Conservation (phyloP, 2,113 vertebrate species). For the Eonycteris spelaea region DNA sequence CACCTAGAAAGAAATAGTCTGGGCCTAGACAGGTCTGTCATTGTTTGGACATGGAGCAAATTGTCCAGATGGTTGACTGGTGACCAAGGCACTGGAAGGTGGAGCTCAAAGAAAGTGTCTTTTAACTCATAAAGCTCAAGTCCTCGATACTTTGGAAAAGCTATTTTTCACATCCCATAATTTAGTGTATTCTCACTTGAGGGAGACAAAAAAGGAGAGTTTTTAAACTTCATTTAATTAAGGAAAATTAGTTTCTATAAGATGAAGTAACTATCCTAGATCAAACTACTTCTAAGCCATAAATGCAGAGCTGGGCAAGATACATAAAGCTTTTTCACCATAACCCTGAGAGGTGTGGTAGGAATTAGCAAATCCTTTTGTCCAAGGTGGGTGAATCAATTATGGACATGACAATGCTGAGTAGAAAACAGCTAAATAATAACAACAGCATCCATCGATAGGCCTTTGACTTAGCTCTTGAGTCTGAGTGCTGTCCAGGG, state of each 20-base stretch:
- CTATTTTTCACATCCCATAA: not conserved
- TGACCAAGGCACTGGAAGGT: not conserved
- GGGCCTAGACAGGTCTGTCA: not conserved
- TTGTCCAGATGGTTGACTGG: not conserved
- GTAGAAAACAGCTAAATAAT: not conserved
- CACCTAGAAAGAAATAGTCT: conserved; percentile 31
- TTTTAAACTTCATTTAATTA: not conserved
- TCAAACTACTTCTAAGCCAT: not conserved
- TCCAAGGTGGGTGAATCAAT: not conserved
- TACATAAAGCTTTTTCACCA: not conserved
- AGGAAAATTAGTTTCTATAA: not conserved
- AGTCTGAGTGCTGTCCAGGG: not conserved
- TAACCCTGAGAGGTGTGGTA: accelerated
- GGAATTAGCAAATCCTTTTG: not conserved
- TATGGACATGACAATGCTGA: not conserved
- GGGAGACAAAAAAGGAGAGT: not conserved
- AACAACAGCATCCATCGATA: not conserved
- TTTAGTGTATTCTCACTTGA: not conserved
- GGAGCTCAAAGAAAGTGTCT: accelerated
- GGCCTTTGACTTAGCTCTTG: not conserved
- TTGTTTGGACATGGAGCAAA: not conserved
- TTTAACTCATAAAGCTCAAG: not conserved
- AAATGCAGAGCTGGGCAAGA: not conserved
- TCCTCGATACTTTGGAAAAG: not conserved
- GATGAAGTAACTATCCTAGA: not conserved